Evolutionary conservation across 2,113 vertebrate genomes (phyloP), one percentile per base, ranked within the genome.

Genomic region (Phalacrocorax carbo): DNA sequence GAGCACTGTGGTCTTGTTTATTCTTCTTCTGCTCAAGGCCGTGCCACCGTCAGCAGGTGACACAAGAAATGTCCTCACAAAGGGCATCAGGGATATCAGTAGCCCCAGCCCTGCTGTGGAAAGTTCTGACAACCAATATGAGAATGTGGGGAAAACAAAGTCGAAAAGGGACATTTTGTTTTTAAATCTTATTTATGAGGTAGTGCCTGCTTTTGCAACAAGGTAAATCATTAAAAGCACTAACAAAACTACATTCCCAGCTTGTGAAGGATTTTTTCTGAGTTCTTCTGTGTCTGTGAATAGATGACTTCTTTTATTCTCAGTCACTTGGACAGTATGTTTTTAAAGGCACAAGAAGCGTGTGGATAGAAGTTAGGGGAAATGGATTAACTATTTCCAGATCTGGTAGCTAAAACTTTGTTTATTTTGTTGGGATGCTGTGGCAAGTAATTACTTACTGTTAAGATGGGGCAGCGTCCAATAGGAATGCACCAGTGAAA

Each of bases 341-440:
- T 81, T 88, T 68, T 77, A 91, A 64, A 90, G 46, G 26, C 32
- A 79, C 10, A 68, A 64, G 70, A 72, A 87, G 2, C 7, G 7
- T 62, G 27, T 60, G 57, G 38, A 85, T 55, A 55, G 20, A 58
- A 66, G 29, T 46, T 78, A 62, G 51, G 44, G 36, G 13, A 91
- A 91, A 72, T 52, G 46, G 29, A 68, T 40, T 69, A 81, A 76
- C 27, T 90, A 48, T 79, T 61, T 19, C 36, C 26, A 91, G 34
- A 27, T 84, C 29, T 81, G 38, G 36, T 70, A 75, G 57, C 57
- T 54, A n/a, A 81, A 82, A 96, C 29, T 75, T 71, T 7, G 6
- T 92, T 91, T 79, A 83, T 76, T 96, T 93, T 18, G 62, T 94
- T 94, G 97, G 57, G 25, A 91, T 88, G 27, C 54, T 79, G 61